These are phyloP conservation scores for Perca fluviatilis DNA, from an alignment of 2,113 vertebrate species.

Conservation along the genomic window DNA sequence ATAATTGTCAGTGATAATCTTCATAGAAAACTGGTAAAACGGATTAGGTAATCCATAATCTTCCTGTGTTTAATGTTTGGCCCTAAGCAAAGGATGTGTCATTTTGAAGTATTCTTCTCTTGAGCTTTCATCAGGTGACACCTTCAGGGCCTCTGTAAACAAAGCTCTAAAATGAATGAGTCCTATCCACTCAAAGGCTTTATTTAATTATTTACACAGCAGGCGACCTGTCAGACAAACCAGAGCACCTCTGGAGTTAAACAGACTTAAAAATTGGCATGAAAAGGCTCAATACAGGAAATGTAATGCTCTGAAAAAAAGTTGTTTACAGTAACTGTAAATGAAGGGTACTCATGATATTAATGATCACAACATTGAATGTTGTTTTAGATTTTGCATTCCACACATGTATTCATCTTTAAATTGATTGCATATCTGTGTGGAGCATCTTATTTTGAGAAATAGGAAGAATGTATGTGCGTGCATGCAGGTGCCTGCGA, in stretches of 20 bases:
- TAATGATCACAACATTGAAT: not conserved
- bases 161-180: conserved; percentile 55
- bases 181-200: conserved; percentile 36
- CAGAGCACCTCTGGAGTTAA: conserved; percentile 26
- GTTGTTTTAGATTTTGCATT: not conserved
- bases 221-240: conserved; percentile 52
- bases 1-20: not conserved
- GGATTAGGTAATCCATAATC: not conserved
- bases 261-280: conserved; percentile 41
- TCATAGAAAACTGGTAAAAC: not conserved
- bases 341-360: not conserved
- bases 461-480: not conserved
- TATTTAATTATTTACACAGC: conserved; percentile 62
- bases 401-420: not conserved
- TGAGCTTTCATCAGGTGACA: conserved; percentile 45
- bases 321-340: not conserved
- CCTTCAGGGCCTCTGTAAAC: conserved; percentile 56
- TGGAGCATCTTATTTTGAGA: not conserved
- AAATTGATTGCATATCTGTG: not conserved
- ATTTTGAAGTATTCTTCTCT: conserved; percentile 40
- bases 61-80: conserved; percentile 36
- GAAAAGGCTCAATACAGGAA: conserved; percentile 30
- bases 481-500: too few species aligned
- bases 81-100: conserved; percentile 38
- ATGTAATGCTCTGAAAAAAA: not conserved